Evolutionary conservation across 2,113 vertebrate genomes (phyloP).

Genomic region (Pungitius pungitius): DNA sequence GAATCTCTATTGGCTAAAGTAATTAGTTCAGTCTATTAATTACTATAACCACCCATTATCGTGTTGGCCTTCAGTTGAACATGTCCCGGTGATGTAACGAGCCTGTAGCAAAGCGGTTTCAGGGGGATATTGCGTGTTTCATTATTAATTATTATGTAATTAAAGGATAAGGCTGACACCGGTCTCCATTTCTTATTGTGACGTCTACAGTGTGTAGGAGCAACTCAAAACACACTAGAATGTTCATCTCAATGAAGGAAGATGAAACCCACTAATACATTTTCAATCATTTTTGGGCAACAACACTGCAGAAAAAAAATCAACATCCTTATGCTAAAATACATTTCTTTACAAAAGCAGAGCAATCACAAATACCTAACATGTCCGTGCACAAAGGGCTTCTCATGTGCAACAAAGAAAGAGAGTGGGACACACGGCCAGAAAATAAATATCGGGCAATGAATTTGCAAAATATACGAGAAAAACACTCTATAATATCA

Average conservation of each 20-base stretch:
- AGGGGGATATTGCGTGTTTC: conserved; percentile 33
- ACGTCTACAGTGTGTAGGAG: too few relatives aligned
- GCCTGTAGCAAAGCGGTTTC: conserved; percentile 58
- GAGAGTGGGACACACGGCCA: not conserved
- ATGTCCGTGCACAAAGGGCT: not conserved
- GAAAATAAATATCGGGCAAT: not conserved
- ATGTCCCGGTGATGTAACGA: conserved; percentile 67
- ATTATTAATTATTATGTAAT: conserved; percentile 58
- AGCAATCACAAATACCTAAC: not conserved
- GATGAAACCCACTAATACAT: not conserved
- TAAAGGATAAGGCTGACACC: conserved; percentile 41
- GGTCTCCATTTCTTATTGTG: conserved; percentile 33
- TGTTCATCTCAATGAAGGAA: not conserved
- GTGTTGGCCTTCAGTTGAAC: conserved; percentile 70
- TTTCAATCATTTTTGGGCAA: not conserved
- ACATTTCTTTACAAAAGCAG: not conserved
- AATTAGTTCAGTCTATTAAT: conserved; percentile 81
- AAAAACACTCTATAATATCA: conserved; percentile 21
- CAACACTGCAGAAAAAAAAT: not conserved
- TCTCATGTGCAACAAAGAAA: not conserved
- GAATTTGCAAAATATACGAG: not conserved
- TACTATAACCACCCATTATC: conserved; percentile 75
- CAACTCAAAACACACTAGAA: not conserved
- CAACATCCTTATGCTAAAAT: not conserved
- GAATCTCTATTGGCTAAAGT: conserved; percentile 68